Evolutionary conservation across 2,113 vertebrate species (phyloP).

Genomic region (Cnemophilus loriae): DNA sequence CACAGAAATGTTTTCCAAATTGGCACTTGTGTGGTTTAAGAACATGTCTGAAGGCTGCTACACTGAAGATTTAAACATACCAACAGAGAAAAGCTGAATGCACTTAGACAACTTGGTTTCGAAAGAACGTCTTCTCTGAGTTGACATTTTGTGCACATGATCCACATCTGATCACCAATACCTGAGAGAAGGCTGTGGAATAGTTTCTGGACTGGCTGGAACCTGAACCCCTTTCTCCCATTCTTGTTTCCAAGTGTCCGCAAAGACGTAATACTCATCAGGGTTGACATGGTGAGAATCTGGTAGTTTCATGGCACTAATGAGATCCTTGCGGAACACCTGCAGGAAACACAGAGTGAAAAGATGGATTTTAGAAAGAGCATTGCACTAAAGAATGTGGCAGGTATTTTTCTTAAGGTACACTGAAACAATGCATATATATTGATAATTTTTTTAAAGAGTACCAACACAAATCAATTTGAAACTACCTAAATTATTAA

Average conservation of each 20-base stretch:
- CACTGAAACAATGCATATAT: not conserved
- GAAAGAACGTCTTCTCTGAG: not conserved
- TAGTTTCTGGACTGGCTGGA: conserved; percentile 86
- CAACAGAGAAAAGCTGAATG: not conserved
- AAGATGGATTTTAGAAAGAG: not conserved
- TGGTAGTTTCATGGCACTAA: conserved; percentile 98
- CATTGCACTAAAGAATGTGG: rapidly evolving
- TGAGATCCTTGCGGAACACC: conserved; percentile 99
- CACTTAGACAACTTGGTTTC: not conserved
- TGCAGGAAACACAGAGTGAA: conserved; percentile 36
- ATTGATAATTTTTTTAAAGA: not conserved
- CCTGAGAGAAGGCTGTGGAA: conserved; percentile 90
- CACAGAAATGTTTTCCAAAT: not conserved
- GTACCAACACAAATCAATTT: not conserved
- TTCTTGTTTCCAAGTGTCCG: conserved; percentile 95
- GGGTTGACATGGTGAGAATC: conserved; percentile 91
- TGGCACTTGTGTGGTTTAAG: not conserved
- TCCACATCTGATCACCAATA: not conserved
- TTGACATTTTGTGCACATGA: not conserved
- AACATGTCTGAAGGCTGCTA: not conserved
- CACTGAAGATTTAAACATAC: not conserved
- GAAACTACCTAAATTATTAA: not conserved
- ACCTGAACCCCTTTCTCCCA: conserved; percentile 99
- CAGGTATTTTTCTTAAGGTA: not conserved
- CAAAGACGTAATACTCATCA: conserved; percentile 92